Conservation (phyloP, 2,113 vertebrate genomes). For the Phainopepla nitens region DNA sequence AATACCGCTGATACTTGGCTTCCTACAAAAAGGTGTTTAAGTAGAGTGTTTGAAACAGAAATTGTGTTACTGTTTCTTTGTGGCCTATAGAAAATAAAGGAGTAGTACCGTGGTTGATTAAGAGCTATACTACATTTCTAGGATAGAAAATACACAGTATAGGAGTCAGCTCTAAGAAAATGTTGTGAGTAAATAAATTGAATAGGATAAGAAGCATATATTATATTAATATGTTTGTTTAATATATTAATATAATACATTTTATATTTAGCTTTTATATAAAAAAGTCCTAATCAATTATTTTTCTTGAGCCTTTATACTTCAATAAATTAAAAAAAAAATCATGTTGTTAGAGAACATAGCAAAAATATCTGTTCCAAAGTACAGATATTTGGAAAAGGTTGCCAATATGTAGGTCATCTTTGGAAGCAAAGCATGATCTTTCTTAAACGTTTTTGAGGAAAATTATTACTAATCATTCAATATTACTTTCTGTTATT, state of each 20-base stretch:
- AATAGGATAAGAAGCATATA: not conserved
- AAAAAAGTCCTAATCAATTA: not conserved
- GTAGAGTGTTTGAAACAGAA: constrained; percentile 12
- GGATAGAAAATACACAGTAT: not conserved
- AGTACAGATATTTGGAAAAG: not conserved
- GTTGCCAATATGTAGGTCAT: not conserved
- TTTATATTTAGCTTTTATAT: too few species aligned
- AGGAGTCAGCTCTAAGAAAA: not conserved
- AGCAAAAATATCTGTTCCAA: not conserved
- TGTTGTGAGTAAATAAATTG: not conserved
- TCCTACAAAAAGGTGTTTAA: constrained; percentile 34
- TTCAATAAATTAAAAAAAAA: not conserved
- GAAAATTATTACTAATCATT: not conserved
- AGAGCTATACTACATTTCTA: not conserved
- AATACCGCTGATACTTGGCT: not conserved
- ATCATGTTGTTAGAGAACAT: not conserved
- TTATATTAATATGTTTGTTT: too few species aligned
- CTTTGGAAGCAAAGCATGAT: not conserved
- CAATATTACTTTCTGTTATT: not conserved
- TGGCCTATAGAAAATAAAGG: not conserved
- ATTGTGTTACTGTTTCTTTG: not conserved
- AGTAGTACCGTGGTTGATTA: not conserved
- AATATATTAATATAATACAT: too few species aligned
- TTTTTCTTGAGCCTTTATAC: not conserved
- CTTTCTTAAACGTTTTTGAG: not conserved